Conservation (phyloP, 2,797 vertebrate genomes). For the Forpus xanthops region DNA sequence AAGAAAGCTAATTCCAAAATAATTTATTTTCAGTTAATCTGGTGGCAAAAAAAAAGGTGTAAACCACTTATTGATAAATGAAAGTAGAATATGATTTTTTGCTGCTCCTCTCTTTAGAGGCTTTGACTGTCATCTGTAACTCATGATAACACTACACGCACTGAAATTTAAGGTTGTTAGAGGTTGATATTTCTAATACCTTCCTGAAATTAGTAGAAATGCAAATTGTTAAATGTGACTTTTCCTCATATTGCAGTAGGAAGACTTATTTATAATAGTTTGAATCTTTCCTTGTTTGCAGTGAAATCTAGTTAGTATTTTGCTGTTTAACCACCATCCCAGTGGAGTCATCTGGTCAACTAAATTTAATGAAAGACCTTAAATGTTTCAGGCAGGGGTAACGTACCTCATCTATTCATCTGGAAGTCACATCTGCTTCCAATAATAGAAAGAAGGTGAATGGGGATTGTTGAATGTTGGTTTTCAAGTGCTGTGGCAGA, state of each 20-base stretch:
- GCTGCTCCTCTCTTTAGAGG: background rate
- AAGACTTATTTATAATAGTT: background rate
- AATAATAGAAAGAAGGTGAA: background rate
- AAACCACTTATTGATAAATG: slow-evolving; percentile 35
- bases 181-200: background rate
- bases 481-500: background rate
- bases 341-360: background rate
- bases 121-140: background rate
- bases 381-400: background rate
- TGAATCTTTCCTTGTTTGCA: background rate
- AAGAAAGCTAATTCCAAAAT: slow-evolving; percentile 15
- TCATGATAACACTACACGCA: background rate
- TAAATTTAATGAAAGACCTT: background rate
- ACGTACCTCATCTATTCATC: background rate
- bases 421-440: background rate
- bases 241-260: background rate
- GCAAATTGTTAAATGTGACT: background rate
- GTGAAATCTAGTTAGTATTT: background rate
- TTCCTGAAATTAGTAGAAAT: background rate
- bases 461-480: background rate
- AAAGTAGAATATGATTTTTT: background rate
- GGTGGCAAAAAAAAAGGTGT: background rate
- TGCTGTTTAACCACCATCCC: background rate
- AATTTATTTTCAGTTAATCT: slow-evolving; percentile 1
- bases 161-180: background rate